Base-by-base conservation (phyloP, 1,140 invertebrate genomes). In the Philopotamus ludificatus region DNA sequence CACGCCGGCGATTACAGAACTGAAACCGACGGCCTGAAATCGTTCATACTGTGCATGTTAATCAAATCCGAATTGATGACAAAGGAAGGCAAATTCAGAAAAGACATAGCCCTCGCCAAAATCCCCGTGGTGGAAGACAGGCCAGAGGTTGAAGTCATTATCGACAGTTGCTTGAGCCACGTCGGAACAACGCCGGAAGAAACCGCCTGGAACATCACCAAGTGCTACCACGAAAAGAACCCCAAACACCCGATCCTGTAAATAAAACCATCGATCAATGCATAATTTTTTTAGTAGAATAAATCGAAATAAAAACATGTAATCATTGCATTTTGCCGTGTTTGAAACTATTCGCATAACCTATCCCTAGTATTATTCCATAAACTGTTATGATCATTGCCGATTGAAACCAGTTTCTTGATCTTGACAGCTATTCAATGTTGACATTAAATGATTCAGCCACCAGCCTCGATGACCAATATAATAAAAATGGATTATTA, bases 161-260 rank as follows among this genome's bases (percentile, higher is more conserved):
- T 81, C 53, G 78, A 81, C 69, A 60, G 73, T 39, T 81, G 79
- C 67, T 63, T 79, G 15, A 74, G 75, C 21, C 77, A 76, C 73
- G 79, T 81, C 54, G 82, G 81, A 57, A 79, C 75, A 67, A 78
- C 78, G 7, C 76, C 77, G 0, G 76, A 80, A 23, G 77, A 81
- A 65, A 78, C 76, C 3, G 78, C 78, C n/a, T 80, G 79, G 78
- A 81, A 81, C 70, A 80, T 81, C 67, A 76, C 79, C 70, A 81
- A 80, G 53, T 82, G 81, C 72, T 83, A 82, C 72, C 80, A 81
- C 72, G 79, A 81, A 67, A 80, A 80, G 66, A 78, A 79, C 70
- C 75, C 77, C n/a, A 80, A 79, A 62, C 78, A 81, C 59, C 73
- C 77, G 57, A 75, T 80, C 60, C 75, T 80, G 39, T 68, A 68